These are phyloP conservation scores for Harlomillsia oculata DNA, from an alignment of 1,140 invertebrate species.

Conservation along the genomic window DNA sequence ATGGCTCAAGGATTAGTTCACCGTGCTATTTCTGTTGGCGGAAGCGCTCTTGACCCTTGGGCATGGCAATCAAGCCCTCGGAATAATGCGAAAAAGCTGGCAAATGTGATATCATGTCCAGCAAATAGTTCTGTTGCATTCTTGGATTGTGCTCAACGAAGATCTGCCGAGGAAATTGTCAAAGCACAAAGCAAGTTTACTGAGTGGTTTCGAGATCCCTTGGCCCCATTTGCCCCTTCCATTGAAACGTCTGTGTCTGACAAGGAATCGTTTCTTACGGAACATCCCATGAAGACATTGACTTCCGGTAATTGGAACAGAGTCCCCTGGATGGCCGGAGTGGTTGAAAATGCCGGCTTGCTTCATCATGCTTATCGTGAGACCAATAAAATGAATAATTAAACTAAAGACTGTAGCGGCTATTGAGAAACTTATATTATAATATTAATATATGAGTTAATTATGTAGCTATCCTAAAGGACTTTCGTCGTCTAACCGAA, in stretches of 20 bases:
- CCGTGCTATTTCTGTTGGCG: slow-evolving; percentile 52
- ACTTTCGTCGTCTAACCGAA: slow-evolving; percentile 4
- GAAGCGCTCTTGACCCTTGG: slow-evolving; percentile 54
- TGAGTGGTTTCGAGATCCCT: slow-evolving; percentile 5
- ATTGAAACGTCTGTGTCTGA: neutral
- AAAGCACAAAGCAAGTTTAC: neutral
- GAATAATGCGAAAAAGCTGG: neutral
- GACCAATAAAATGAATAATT: too few relatives aligned
- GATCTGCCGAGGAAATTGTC: neutral
- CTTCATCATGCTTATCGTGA: neutral
- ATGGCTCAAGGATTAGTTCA: neutral
- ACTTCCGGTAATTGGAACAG: neutral
- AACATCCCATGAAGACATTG: neutral
- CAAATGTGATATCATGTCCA: neutral
- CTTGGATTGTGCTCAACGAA: neutral
- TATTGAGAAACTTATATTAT: too few relatives aligned
- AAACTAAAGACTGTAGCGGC: too few relatives aligned
- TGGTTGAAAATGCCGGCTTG: slow-evolving; percentile 4
- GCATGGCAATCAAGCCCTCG: slow-evolving; percentile 31
- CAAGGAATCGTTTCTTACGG: neutral
- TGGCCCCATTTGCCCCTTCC: neutral
- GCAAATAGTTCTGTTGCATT: neutral
- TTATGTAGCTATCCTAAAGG: slow-evolving; percentile 1
- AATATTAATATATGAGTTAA: too few relatives aligned
- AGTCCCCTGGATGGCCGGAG: neutral